Percentiles rank a stretch among this genome's conserved stretches.
These are phyloP conservation scores for Drosophila neocordata DNA, from an alignment of 1,140 invertebrate species.

Conservation along the genomic window DNA sequence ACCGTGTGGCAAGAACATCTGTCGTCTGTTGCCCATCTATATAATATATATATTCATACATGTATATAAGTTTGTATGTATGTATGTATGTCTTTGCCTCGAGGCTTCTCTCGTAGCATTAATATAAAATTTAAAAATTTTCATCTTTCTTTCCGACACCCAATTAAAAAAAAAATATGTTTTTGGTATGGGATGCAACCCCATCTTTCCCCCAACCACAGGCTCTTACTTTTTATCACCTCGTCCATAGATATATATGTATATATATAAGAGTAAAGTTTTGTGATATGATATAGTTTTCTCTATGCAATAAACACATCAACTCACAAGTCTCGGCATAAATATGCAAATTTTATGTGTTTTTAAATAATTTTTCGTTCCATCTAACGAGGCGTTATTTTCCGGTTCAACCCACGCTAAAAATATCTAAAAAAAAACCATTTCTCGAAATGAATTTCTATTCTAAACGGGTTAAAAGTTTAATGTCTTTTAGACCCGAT, in stretches of 20 bases:
- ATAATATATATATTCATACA: too few species aligned
- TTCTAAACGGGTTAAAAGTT: constrained; percentile 76
- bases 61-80: too few species aligned
- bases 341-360: constrained; percentile 75
- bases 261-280: too few species aligned
- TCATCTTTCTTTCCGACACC: constrained; percentile 4
- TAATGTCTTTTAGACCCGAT: constrained; percentile 46
- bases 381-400: constrained; percentile 54
- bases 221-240: constrained; percentile 59
- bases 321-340: constrained; percentile 59
- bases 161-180: constrained; percentile 6
- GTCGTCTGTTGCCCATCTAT: constrained; percentile 24
- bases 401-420: constrained; percentile 64
- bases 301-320: constrained; percentile 64
- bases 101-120: background rate
- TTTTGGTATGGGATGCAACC: background rate
- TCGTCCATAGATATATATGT: constrained; percentile 39
- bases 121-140: background rate
- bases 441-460: constrained; percentile 49
- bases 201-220: background rate
- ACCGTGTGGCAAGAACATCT: constrained; percentile 50
- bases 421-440: constrained; percentile 26
- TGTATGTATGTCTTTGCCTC: background rate
- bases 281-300: constrained; percentile 31
- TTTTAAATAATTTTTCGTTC: constrained; percentile 70